A percentile compares a stretch with the other conserved stretches of the same genome.
These are phyloP conservation scores for Stenurella melanura DNA, from an alignment of 2,888 invertebrate genomes.

Conservation along the genomic window DNA sequence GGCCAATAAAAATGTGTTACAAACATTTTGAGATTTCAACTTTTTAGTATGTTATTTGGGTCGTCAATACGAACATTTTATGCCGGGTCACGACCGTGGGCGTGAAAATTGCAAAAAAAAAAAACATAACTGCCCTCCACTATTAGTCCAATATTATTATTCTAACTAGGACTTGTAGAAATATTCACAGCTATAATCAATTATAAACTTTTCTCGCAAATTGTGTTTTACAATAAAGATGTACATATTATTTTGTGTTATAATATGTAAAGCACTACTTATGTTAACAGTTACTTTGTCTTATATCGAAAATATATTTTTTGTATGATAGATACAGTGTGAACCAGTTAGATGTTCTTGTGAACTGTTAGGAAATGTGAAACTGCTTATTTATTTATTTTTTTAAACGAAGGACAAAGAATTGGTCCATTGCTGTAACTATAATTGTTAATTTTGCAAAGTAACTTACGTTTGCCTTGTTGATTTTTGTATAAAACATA, in stretches of 20 bases:
- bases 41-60: too few relatives aligned
- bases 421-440: slow-evolving; percentile 46
- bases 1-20: too few relatives aligned
- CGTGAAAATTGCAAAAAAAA: too few relatives aligned
- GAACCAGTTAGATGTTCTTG: slow-evolving; percentile 42
- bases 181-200: too few relatives aligned
- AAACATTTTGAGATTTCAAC: too few relatives aligned
- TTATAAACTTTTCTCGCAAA: slow-evolving; percentile 10
- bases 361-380: slow-evolving; percentile 42
- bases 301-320: slow-evolving; percentile 39
- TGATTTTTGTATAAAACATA: slow-evolving; percentile 49
- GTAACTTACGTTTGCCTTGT: slow-evolving; percentile 50
- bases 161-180: too few relatives aligned
- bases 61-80: too few relatives aligned
- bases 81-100: too few relatives aligned
- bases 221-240: slow-evolving; percentile 28
- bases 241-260: slow-evolving; percentile 40
- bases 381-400: slow-evolving; percentile 49
- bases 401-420: slow-evolving; percentile 35
- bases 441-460: slow-evolving; percentile 47
- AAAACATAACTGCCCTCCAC: too few relatives aligned
- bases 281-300: slow-evolving; percentile 34
- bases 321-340: slow-evolving; percentile 42
- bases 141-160: too few relatives aligned
- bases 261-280: slow-evolving; percentile 9